A percentile compares a stretch with the other conserved stretches of the same genome.
These are phyloP conservation scores for Potamarius usumacintae DNA, from an alignment of 2,113 vertebrate species.

Conservation along the genomic window DNA sequence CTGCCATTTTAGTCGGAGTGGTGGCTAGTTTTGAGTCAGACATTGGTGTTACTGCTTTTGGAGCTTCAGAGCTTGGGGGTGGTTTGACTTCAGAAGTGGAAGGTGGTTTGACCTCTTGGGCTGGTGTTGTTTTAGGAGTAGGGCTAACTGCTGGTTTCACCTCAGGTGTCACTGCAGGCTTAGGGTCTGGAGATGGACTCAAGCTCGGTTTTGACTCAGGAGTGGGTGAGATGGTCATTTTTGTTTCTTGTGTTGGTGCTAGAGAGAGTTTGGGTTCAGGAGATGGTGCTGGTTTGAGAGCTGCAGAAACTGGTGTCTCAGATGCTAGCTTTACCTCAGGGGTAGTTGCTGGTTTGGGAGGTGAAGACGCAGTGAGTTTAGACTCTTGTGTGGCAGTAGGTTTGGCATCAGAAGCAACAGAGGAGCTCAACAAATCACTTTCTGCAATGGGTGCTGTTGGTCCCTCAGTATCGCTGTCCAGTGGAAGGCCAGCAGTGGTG, in stretches of 20 bases:
- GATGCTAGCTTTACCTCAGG: conserved; percentile 58
- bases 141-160: conserved; percentile 31
- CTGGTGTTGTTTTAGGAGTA: conserved; percentile 10
- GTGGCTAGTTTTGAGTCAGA: conserved; percentile 27
- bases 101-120: conserved; percentile 29
- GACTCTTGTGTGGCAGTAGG: conserved; percentile 52
- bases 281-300: conserved; percentile 54
- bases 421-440: conserved; percentile 65
- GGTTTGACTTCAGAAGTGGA: conserved; percentile 37
- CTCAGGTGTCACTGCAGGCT: conserved; percentile 53
- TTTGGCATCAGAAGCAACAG: conserved; percentile 62
- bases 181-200: conserved; percentile 61
- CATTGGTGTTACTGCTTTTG: conserved; percentile 40
- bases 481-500: conserved; percentile 72
- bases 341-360: conserved; percentile 58
- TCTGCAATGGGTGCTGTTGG: conserved; percentile 63
- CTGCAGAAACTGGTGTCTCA: conserved; percentile 25
- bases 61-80: conserved; percentile 35
- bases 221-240: conserved; percentile 58
- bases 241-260: conserved; percentile 25
- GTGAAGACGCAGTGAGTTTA: conserved; percentile 56
- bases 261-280: conserved; percentile 53
- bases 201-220: conserved; percentile 50
- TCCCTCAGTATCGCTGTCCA: conserved; percentile 77
- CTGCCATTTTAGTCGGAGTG: conserved; percentile 20